Conservation (phyloP, 2,113 vertebrate genomes). For the Abramis brama region DNA sequence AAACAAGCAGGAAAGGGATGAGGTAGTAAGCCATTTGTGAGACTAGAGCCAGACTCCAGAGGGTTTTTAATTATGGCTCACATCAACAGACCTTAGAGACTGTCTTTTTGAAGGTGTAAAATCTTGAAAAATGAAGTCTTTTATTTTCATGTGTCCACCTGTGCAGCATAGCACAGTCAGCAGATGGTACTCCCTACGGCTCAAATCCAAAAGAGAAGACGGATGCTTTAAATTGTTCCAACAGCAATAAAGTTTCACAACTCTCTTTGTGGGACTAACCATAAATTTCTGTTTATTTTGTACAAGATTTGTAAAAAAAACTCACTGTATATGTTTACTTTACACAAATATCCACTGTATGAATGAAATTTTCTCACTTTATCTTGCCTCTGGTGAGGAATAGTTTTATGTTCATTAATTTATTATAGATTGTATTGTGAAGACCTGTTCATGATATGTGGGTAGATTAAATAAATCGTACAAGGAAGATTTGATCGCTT, state of each 20-base stretch:
- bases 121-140: background rate
- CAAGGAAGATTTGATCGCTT: background rate
- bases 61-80: background rate
- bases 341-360: background rate
- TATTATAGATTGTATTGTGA: slow-evolving; percentile 22
- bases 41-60: background rate
- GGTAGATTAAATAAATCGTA: slow-evolving; percentile 36
- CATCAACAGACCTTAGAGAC: slow-evolving; percentile 5
- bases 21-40: slow-evolving; percentile 83
- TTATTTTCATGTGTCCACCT: slow-evolving; percentile 2
- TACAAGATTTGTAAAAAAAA: slow-evolving; percentile 22
- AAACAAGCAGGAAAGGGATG: slow-evolving; percentile 54
- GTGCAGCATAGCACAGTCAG: background rate
- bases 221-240: background rate
- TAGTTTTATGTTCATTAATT: slow-evolving; percentile 18
- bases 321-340: background rate
- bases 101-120: background rate
- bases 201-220: background rate
- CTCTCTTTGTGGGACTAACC: background rate
- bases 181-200: background rate
- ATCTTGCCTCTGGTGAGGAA: background rate
- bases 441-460: slow-evolving; percentile 26
- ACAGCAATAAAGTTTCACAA: background rate
- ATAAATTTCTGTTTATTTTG: slow-evolving; percentile 28
- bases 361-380: background rate